Evolutionary conservation across 2,113 vertebrate genomes (phyloP), one percentile per base, ranked within the genome.

Genomic region (Lates calcarifer): DNA sequence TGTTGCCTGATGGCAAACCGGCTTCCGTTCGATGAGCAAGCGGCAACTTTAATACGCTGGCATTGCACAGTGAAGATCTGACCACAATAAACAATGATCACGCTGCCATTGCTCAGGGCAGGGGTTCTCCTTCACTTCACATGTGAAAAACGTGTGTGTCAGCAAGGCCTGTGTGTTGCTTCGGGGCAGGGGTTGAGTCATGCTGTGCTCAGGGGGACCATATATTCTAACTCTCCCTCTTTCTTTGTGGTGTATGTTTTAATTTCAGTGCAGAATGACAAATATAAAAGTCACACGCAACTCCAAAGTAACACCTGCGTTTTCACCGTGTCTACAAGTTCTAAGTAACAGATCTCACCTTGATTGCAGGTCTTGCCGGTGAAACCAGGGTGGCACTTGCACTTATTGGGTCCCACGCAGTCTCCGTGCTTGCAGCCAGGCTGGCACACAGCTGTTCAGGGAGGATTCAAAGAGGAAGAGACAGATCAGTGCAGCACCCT

Each of bases 301-400:
- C 41, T 31, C 73, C n/a, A 73, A 62, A 80, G 28, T 57, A 57
- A 68, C 24, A 77, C 13, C 39, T 22, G 24, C 37, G 75, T 70
- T 28, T 62, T 33, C 51, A 67, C 1, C 5, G 31, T 11, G 67
- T 47, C 15, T 39, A 35, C 53, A 45, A 8, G 60, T 43, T 81
- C 35, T 33, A 24, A 41, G 10, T 9, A 6, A 53, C 37, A 28
- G 56, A n/a, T n/a, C 95, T 94, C 95, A 99, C 98, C 98, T 96
- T 99, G 97, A 87, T 95, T 99, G 95, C 98, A 99, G 87, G 97
- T 98, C 94, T 99, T 99, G 70, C 98, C 98, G 0, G 96, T 95
- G 91, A 96, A 99, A 77, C 98, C 98, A 0, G 96, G 94, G 51
- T 97, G 95, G 81, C 98, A 99, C 91, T 97, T 99, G 95, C 98